phyloP scores from a whole-genome alignment of 2,888 invertebrate species.

The Heliconius charithonia region DNA sequence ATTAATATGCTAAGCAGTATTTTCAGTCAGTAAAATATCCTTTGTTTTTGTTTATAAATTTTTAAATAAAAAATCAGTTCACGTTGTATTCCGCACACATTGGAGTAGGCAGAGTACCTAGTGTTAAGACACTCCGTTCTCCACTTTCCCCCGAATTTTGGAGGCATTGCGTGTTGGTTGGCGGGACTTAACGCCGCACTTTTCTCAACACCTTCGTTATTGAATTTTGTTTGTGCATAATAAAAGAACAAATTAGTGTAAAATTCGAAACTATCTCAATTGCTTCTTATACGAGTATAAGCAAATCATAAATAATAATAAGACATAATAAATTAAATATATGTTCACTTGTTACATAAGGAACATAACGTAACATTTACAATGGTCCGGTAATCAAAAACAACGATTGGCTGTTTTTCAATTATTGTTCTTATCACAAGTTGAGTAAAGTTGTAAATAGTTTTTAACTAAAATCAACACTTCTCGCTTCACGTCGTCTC shows the following conservation, averaged over 20 bases:
- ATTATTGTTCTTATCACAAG: constrained; percentile 1
- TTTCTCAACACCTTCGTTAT: constrained; percentile 15
- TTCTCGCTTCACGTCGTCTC: constrained; percentile 53
- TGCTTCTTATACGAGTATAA: background rate
- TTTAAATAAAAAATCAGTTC: no score
- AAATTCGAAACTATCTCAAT: background rate
- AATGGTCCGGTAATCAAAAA: constrained; percentile 50
- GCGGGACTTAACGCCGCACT: background rate
- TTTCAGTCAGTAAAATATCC: constrained; percentile 35
- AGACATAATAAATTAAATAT: background rate
- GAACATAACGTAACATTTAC: constrained; percentile 23
- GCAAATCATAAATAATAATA: background rate
- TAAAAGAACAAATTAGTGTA: background rate
- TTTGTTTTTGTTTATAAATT: constrained; percentile 24
- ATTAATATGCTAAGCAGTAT: constrained; percentile 59
- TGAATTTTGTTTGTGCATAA: background rate
- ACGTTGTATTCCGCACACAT: background rate
- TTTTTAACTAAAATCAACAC: constrained; percentile 63
- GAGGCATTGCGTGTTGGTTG: no score
- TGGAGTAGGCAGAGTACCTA: no score
- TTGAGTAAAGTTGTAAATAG: constrained; percentile 20
- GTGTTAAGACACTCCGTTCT: no score
- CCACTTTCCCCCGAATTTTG: no score
- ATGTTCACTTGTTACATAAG: background rate
- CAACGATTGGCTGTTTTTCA: constrained; percentile 29